Conservation (phyloP, 2,113 vertebrate species). For the Hymenochirus boettgeri region DNA sequence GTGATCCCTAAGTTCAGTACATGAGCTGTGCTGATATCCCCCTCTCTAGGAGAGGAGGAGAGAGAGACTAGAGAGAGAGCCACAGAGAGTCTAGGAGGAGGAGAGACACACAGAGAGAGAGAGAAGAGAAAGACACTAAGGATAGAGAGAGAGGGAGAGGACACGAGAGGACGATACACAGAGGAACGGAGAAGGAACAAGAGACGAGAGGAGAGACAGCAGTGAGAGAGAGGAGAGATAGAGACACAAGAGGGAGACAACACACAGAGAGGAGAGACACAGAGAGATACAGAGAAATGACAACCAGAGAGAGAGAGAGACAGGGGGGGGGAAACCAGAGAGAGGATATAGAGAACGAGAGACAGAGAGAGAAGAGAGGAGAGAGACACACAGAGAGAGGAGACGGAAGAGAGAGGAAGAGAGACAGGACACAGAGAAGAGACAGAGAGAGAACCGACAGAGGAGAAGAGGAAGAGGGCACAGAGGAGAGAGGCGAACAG, state of each 20-base stretch:
- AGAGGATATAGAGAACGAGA: too few species aligned
- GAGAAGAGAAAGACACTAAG: slow-evolving; percentile 15
- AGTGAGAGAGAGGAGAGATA: background rate
- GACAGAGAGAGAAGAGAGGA: slow-evolving; percentile 21
- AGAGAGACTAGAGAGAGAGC: too few species aligned
- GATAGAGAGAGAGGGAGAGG: too few species aligned
- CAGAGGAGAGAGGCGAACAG: background rate
- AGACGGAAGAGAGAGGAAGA: background rate
- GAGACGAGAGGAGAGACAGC: background rate
- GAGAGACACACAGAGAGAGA: too few species aligned
- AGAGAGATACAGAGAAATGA: too few species aligned
- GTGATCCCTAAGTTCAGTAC: too few species aligned
- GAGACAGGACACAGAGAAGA: too few species aligned
- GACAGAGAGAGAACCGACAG: background rate
- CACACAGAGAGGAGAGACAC: too few species aligned
- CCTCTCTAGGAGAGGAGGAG: too few species aligned
- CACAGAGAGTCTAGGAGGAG: too few species aligned
- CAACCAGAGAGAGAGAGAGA: background rate
- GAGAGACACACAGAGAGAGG: slow-evolving; percentile 5
- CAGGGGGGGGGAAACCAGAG: background rate
- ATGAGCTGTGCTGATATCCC: too few species aligned
- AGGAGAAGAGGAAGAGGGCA: background rate
- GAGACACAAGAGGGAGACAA: too few species aligned
- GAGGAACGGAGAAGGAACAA: slow-evolving; percentile 36
- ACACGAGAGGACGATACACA: slow-evolving; percentile 36